These are phyloP conservation scores for Scolopax bukidnonensis DNA, from an alignment of 2,797 vertebrate species.

Conservation along the genomic window DNA sequence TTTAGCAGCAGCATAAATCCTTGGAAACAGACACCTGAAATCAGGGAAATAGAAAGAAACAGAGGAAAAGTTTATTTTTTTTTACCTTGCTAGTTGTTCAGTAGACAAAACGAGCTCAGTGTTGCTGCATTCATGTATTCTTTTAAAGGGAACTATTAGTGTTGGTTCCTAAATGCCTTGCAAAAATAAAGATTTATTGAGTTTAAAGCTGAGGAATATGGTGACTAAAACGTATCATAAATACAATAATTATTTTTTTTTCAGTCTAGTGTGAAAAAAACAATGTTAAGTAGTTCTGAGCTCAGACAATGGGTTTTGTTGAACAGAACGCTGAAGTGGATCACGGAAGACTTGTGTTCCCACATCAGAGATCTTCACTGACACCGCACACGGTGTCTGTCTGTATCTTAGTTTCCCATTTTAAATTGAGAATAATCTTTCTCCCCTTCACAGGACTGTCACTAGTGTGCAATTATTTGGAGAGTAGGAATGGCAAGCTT, in stretches of 20 bases:
- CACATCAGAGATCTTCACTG: background rate
- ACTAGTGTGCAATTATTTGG: background rate
- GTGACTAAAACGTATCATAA: background rate
- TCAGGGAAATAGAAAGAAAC: background rate
- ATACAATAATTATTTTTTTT: background rate
- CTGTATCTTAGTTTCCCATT: background rate
- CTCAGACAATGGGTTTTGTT: background rate
- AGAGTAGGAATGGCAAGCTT: background rate
- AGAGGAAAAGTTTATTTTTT: background rate
- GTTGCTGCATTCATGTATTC: background rate
- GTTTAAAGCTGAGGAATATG: background rate
- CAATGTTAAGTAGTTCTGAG: background rate
- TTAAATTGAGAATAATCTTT: background rate
- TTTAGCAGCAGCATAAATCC: background rate
- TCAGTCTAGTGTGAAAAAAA: background rate
- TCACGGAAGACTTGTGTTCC: background rate
- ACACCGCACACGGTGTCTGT: background rate
- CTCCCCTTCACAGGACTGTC: background rate
- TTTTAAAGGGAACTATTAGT: background rate
- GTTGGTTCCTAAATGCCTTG: background rate
- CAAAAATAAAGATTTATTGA: background rate
- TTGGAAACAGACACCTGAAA: slow-evolving; percentile 37
- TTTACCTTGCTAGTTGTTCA: background rate
- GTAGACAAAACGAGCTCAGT: background rate
- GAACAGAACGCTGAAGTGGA: background rate